Evolutionary conservation across 1,140 invertebrate species (phyloP), one percentile per base, ranked within the genome.

Genomic region (Galleria mellonella): DNA sequence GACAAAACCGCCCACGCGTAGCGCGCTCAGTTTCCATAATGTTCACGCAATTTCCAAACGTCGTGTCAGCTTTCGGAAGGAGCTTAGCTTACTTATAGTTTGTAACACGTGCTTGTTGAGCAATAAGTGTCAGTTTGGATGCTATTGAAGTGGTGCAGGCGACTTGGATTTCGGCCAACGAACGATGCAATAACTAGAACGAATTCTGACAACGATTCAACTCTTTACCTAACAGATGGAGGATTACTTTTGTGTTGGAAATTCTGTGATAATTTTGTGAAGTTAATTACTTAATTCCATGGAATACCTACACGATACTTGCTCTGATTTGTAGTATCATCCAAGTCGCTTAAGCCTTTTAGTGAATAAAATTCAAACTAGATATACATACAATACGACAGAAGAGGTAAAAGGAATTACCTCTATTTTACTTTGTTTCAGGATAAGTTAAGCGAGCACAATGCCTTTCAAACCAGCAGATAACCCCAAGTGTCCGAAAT

Each of bases 401-500:
- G 54, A 67, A 54, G 11, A 45, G 47, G 36, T 49, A 37, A 57
- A 68, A 6, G 17, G 17, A 23, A 23, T 23, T 2, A 23, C 17
- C 17, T 23, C 17, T 3, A 3, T 23, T 23, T 23, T 23, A 23
- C 44, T 70, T 74, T 72, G 58, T 88, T 89, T 31, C 85, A 90
- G 89, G 87, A 88, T 83, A 86, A 86, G 74, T 87, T 87, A 87
- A 81, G 72, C 74, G 87, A 84, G 87, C 87, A 94, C 92, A 89
- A 98, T 98, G 96, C 97, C 97, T 91, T 99, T 98, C 94, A 97
- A 97, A 90, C 94, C 97, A 76, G 91, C 93, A 67, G 96, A 98
- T 82, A 94, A 96, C 87, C 93, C 96, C 60, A 98, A 98, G 88
- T 99, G 98, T 91, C 97, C 97, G 53, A 97, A 98, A 88, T 99